These are phyloP conservation scores for Onychostoma macrolepis DNA, from an alignment of 2,113 vertebrate species.

Conservation along the genomic window DNA sequence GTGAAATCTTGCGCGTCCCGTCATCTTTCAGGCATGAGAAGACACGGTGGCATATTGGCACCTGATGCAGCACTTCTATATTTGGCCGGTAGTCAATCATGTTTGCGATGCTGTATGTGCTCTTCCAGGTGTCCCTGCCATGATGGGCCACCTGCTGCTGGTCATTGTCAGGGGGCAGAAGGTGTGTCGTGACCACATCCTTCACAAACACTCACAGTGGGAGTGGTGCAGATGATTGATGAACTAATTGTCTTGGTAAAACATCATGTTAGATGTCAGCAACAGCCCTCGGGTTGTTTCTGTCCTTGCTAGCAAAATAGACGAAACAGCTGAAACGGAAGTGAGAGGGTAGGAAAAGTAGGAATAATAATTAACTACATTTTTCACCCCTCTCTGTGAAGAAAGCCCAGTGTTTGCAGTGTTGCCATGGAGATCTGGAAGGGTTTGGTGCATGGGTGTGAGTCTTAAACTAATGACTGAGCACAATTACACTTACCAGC, in stretches of 20 bases:
- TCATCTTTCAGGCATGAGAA: slow-evolving; percentile 51
- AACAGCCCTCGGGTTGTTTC: not conserved
- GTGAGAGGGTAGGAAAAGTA: slow-evolving; percentile 36
- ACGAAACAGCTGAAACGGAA: slow-evolving; percentile 10
- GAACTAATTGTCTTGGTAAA: slow-evolving; percentile 15
- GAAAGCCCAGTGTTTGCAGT: slow-evolving; percentile 66
- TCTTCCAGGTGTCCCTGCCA: slow-evolving; percentile 40
- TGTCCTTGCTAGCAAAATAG: slow-evolving; percentile 8
- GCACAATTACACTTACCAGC: slow-evolving; percentile 69
- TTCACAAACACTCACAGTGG: slow-evolving; percentile 3
- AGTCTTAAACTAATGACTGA: slow-evolving; percentile 59
- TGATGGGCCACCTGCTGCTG: slow-evolving; percentile 25
- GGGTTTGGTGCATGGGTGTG: slow-evolving; percentile 59
- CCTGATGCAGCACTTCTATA: slow-evolving; percentile 55
- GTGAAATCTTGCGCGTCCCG: slow-evolving; percentile 51
- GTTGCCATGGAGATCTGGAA: slow-evolving; percentile 73
- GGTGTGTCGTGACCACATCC: not conserved
- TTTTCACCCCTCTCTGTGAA: slow-evolving; percentile 58
- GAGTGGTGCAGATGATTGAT: slow-evolving; percentile 21
- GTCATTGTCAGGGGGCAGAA: slow-evolving; percentile 20
- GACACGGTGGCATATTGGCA: slow-evolving; percentile 57
- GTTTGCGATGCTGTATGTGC: slow-evolving; percentile 57
- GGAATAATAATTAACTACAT: slow-evolving; percentile 64
- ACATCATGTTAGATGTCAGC: not conserved
- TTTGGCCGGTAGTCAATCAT: slow-evolving; percentile 61